Base-by-base conservation (phyloP, 1,140 invertebrate genomes). In the Phortica variegata region DNA sequence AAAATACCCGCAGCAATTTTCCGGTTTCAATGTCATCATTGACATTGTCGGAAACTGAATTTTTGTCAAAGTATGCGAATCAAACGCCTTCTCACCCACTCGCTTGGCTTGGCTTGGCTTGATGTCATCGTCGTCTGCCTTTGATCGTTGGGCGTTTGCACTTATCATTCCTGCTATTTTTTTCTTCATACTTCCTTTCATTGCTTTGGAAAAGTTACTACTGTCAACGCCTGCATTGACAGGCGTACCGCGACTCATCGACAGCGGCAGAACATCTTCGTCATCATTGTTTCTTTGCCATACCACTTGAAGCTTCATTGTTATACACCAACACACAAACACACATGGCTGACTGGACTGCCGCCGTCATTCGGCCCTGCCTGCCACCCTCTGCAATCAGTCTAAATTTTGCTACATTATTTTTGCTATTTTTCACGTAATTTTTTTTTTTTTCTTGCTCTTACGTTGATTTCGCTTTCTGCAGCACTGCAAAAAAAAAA, bases 1-100 rank as follows among this genome's bases (percentile, higher is more conserved):
- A 52, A 59, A 62, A 50, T 49, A 69, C 69, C 69, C 65, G 65
- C 69, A 73, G 69, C 61, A 63, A 73, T 73, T 73, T 73, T 63
- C 69, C 61, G 65, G 57, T 58, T 56, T 72, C 61, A 54, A 63
- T 73, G 69, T 66, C 54, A 58, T 50, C 59, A 65, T 62, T 61
- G 61, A 62, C 63, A 62, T 58, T 66, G 63, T 68, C 63, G 7
- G 9, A 21, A 9, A 18, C 16, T 21, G 38, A 6, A 18, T 19
- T 19, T 4, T 3, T 12, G 6, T 40, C 9, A 19, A 17, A 21
- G 7, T 31, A 8, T 31, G 29, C 29, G 7, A 12, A 7, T 16
- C 47, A 45, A 29, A 50, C 43, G 50, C 31, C 36, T 38, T 20
- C 38, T n/a, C 47, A 12, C 34, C 47, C 33, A 32, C 34, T 31